These are phyloP conservation scores for Linnaemya tessellans DNA, from an alignment of 2,888 invertebrate genomes.

Conservation along the genomic window DNA sequence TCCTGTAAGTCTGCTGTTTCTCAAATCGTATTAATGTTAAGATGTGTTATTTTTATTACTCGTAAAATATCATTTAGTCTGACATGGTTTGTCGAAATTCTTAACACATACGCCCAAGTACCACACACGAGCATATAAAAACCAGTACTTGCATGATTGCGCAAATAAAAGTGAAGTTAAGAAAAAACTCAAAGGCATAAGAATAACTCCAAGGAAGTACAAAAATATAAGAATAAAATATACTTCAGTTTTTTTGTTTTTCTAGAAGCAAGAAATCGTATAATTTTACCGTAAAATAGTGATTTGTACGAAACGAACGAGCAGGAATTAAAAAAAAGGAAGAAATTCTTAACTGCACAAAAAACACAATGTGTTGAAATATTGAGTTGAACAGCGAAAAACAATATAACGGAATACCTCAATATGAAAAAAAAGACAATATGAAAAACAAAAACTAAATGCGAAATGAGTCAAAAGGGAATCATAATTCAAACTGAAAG, in stretches of 20 bases:
- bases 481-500: conserved; percentile 71
- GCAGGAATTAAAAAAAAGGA: background rate
- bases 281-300: conserved; percentile 50
- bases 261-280: conserved; percentile 43
- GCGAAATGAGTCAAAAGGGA: conserved; percentile 74
- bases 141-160: conserved; percentile 47
- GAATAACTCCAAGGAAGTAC: conserved; percentile 38
- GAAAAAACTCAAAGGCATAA: conserved; percentile 50
- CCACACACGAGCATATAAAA: background rate
- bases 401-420: background rate
- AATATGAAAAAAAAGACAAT: conserved; percentile 8
- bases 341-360: background rate
- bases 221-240: conserved; percentile 19
- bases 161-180: conserved; percentile 1
- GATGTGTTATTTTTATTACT: background rate
- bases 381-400: conserved; percentile 44
- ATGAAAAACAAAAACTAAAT: conserved; percentile 38
- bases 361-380: conserved; percentile 42
- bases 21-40: background rate
- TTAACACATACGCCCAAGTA: background rate
- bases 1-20: background rate
- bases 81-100: conserved; percentile 2
- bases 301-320: conserved; percentile 1
- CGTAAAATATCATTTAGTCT: conserved; percentile 33
- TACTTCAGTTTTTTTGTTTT: conserved; percentile 3